phyloP scores from a whole-genome alignment of 2,113 vertebrate species.

The Erpornis zantholeuca region DNA sequence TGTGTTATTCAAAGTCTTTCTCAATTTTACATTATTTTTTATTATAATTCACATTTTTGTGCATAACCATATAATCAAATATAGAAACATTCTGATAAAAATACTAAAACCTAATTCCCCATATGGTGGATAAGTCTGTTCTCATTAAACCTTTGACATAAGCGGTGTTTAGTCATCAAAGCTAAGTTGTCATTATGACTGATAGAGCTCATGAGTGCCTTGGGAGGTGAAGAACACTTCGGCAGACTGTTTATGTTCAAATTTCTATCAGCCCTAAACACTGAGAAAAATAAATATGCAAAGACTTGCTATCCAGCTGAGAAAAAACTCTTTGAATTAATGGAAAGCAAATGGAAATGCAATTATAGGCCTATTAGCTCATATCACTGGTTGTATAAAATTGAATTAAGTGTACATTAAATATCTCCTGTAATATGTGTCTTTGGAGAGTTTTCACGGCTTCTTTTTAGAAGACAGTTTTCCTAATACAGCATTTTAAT shows the following conservation, averaged over 20 bases:
- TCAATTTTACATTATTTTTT: neutral
- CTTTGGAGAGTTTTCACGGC: neutral
- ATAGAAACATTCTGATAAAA: neutral
- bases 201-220: neutral
- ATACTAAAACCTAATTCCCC: neutral
- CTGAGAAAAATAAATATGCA: neutral
- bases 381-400: neutral
- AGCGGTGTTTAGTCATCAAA: conserved; percentile 13
- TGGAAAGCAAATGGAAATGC: neutral
- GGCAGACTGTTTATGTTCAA: neutral
- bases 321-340: neutral
- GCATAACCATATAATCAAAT: neutral
- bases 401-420: neutral
- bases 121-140: neutral
- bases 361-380: neutral
- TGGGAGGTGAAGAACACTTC: conserved; percentile 14
- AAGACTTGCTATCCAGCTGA: neutral
- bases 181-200: neutral
- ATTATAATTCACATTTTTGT: neutral
- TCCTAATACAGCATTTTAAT: neutral
- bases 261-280: neutral
- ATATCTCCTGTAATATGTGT: neutral
- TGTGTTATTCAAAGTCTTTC: neutral
- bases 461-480: neutral
- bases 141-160: conserved; percentile 4